phyloP scores from a whole-genome alignment of 1,140 invertebrate genomes.

The Eriocheir sinensis region DNA sequence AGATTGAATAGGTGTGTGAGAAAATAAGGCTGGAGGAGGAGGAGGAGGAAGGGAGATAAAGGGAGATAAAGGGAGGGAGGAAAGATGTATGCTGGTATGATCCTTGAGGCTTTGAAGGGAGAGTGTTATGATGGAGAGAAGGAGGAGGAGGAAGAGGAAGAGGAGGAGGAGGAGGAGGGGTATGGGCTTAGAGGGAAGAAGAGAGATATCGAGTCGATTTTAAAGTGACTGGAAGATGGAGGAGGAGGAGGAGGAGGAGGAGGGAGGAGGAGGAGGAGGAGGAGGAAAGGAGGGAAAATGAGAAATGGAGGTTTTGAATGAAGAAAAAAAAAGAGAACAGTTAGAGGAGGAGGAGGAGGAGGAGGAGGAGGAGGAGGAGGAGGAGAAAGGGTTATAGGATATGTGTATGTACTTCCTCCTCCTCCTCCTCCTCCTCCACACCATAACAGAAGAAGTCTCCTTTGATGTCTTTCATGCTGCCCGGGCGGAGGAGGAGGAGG shows the following conservation, averaged over 20 bases:
- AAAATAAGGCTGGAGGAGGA: too few species aligned
- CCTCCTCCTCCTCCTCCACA: neutral
- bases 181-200: neutral
- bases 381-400: neutral
- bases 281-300: neutral
- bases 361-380: neutral
- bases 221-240: too few species aligned
- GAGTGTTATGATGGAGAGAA: neutral
- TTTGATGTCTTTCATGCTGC: neutral
- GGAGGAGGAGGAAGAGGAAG: neutral
- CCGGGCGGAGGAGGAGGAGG: neutral
- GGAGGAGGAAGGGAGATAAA: neutral
- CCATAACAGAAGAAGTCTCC: neutral
- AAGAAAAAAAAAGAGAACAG: too few species aligned
- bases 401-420: neutral
- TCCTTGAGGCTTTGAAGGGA: neutral
- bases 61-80: too few species aligned
- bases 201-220: too few species aligned
- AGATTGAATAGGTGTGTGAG: too few species aligned
- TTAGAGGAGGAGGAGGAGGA: neutral
- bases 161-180: neutral
- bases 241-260: neutral
- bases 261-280: neutral
- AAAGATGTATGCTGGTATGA: neutral
- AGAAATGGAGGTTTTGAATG: too few species aligned